Evolutionary conservation across 1,140 invertebrate species (phyloP).

Genomic region (Drosophila serrata): DNA sequence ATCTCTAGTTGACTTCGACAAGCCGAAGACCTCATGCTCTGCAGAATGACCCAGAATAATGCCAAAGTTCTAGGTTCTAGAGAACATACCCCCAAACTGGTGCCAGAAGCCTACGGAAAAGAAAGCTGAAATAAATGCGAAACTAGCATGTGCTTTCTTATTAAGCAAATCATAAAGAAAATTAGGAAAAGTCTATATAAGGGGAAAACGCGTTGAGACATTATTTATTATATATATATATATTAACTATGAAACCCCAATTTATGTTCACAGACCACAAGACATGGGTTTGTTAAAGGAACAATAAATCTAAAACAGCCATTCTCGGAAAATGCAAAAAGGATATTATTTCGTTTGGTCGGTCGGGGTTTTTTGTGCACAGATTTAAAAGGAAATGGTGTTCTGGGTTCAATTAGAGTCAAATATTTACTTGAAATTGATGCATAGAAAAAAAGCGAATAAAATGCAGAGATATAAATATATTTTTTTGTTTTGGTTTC

Average conservation of each 20-base stretch:
- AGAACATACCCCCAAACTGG: constrained; percentile 24
- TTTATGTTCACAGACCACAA: constrained; percentile 11
- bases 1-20: constrained; percentile 25
- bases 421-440: constrained; percentile 67
- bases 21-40: constrained; percentile 22
- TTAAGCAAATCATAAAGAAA: constrained; percentile 52
- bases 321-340: not conserved
- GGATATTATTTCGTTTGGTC: not conserved
- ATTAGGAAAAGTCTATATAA: constrained; percentile 1
- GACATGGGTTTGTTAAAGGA: not conserved
- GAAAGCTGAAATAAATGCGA: constrained; percentile 30
- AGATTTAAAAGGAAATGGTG: constrained; percentile 46
- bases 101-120: constrained; percentile 31
- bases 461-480: constrained; percentile 69
- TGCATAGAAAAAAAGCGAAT: constrained; percentile 72
- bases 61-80: not conserved
- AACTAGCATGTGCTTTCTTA: constrained; percentile 58
- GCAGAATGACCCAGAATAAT: not conserved
- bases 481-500: constrained; percentile 32
- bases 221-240: not conserved
- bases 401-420: constrained; percentile 34
- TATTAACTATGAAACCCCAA: not conserved
- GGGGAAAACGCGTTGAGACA: not conserved
- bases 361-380: constrained; percentile 37
- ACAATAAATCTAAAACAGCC: constrained; percentile 6